Conservation (phyloP, 1,140 invertebrate genomes). For the Calliphora vicina region DNA sequence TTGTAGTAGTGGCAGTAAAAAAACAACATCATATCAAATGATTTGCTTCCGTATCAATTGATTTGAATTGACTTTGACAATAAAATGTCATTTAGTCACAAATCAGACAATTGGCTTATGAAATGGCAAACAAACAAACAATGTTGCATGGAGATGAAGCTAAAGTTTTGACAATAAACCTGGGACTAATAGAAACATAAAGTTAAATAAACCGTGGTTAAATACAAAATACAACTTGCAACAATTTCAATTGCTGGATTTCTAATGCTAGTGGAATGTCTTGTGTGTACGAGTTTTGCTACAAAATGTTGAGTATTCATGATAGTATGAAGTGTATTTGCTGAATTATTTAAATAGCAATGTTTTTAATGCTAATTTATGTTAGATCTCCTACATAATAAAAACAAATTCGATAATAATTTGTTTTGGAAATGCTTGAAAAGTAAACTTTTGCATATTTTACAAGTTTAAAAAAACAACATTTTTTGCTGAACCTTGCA, state of each 20-base stretch:
- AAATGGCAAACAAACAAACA: conserved; percentile 1
- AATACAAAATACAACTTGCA: background rate
- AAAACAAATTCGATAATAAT: too few relatives aligned
- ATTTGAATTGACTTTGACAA: conserved; percentile 58
- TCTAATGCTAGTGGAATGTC: background rate
- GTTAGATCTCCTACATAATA: too few relatives aligned
- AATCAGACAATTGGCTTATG: conserved; percentile 29
- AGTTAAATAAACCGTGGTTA: background rate
- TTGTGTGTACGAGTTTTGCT: too few relatives aligned
- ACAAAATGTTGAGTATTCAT: too few relatives aligned
- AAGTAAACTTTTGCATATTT: too few relatives aligned
- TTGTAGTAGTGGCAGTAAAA: too few relatives aligned
- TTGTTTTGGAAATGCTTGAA: too few relatives aligned
- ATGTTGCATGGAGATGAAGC: background rate
- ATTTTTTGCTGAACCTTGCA: too few relatives aligned
- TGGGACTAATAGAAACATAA: background rate
- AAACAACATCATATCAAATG: conserved; percentile 53
- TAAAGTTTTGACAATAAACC: background rate
- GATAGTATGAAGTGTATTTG: too few relatives aligned
- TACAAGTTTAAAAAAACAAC: too few relatives aligned
- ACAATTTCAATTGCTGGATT: background rate
- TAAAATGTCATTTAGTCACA: conserved; percentile 34
- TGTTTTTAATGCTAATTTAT: too few relatives aligned
- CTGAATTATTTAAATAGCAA: too few relatives aligned
- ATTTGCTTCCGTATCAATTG: conserved; percentile 62